Base-by-base conservation (phyloP, 2,113 vertebrate genomes). In the Cyprinus carpio region DNA sequence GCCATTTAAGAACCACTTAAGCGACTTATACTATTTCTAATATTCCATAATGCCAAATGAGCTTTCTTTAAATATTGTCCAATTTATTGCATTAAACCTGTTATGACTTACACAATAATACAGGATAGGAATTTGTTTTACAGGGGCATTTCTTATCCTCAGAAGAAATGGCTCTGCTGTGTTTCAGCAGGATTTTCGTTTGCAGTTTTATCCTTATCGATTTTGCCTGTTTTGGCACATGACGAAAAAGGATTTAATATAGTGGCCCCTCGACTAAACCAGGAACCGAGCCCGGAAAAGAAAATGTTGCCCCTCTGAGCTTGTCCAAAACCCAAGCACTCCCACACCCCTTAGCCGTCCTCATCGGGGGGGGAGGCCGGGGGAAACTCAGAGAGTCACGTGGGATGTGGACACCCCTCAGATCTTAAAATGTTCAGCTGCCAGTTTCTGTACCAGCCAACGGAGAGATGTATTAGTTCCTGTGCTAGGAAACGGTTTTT, bases 261-360 rank as follows among this genome's bases (percentile, higher is more conserved):
- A 84, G 46, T 29, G 58, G 76, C 49, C 82, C 85, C 60, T 81
- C 46, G 29, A 54, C 77, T 80, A 69, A 74, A 67, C 82, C 58
- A 7, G 65, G 82, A 86, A 81, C 67, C 6, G 16, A 74, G 65
- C 31, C 65, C 27, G 75, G 75, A 85, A n/a, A n/a, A 85, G 51
- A 34, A 29, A 54, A 10, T 65, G 31, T 69, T 82, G 67, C 69
- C 71, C n/a, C n/a, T 77, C 65, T 49, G 62, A 64, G 64, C 54
- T 84, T 80, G n/a, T 86, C 76, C 81, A 86, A 86, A 82, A n/a
- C n/a, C n/a, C 62, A 83, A 43, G 67, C 81, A 40, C 81, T 83
- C 81, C 81, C 67, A 58, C 65, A 83, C 74, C 62, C 31, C 75
- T 67, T 6, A 16, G 76, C 43, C 75, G 12, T 10, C 40, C 40